Evolutionary conservation across 2,797 vertebrate genomes (phyloP).

Genomic region (Pelodytes ibericus): DNA sequence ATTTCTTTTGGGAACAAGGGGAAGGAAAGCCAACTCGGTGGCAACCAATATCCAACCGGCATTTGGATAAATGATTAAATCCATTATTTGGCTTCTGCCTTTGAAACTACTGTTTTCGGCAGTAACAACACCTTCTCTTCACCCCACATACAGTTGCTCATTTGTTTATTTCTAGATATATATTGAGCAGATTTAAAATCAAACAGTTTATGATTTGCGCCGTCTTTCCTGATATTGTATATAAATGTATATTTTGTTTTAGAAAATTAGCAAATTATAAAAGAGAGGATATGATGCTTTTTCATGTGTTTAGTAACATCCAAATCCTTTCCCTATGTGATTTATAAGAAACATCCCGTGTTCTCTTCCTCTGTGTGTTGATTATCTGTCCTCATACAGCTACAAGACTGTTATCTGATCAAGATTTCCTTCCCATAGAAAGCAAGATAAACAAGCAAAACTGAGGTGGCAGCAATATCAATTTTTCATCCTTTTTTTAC

Average conservation of each 20-base stretch:
- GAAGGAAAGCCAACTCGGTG: too few relatives aligned
- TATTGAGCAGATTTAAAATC: neutral
- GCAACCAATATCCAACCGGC: too few relatives aligned
- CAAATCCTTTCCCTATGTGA: slow-evolving; percentile 7
- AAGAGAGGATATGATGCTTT: slow-evolving; percentile 2
- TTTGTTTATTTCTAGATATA: too few relatives aligned
- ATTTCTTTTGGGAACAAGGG: too few relatives aligned
- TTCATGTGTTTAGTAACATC: neutral
- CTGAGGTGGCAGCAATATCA: neutral
- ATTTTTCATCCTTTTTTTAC: neutral
- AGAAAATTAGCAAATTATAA: neutral
- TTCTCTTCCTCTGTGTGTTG: slow-evolving; percentile 26
- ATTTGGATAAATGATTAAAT: too few relatives aligned
- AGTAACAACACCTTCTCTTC: too few relatives aligned
- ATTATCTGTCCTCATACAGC: slow-evolving; percentile 14
- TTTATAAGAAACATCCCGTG: slow-evolving; percentile 2
- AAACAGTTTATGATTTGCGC: neutral
- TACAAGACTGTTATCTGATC: slow-evolving; percentile 29
- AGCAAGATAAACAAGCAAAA: slow-evolving; percentile 13
- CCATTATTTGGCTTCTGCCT: too few relatives aligned
- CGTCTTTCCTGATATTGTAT: neutral
- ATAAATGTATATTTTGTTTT: neutral
- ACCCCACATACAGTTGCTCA: too few relatives aligned
- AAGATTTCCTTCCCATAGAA: slow-evolving; percentile 43
- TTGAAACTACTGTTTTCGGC: too few relatives aligned